These are phyloP conservation scores for Sycophila sp. DNA, from an alignment of 1,140 invertebrate genomes.

Conservation along the genomic window DNA sequence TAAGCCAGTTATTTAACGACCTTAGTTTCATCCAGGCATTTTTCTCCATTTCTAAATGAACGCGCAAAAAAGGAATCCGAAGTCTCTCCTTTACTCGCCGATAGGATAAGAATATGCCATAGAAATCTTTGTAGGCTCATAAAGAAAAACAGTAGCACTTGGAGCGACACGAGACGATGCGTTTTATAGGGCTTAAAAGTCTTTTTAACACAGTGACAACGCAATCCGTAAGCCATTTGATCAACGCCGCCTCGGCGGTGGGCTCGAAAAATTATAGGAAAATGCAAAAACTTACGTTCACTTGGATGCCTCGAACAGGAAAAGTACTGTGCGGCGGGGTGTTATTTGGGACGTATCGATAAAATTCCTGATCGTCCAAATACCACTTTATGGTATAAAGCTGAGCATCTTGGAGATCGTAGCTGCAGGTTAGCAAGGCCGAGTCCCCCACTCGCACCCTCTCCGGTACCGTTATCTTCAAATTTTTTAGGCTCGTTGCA, in stretches of 20 bases:
- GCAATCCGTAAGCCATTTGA: no score
- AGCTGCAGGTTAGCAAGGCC: constrained; percentile 79
- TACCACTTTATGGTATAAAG: constrained; percentile 90
- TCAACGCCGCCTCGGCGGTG: no score
- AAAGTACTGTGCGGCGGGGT: constrained; percentile 74
- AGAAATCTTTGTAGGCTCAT: no score
- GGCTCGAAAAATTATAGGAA: no score
- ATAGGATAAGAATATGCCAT: no score
- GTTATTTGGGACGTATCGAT: constrained; percentile 77
- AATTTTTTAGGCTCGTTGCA: constrained; percentile 73
- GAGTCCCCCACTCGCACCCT: constrained; percentile 78
- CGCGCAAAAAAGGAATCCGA: no score
- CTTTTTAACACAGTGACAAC: no score
- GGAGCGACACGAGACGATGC: neutral
- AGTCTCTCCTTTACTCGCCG: no score
- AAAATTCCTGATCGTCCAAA: constrained; percentile 82
- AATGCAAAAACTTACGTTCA: constrained; percentile 75
- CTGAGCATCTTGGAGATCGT: constrained; percentile 78
- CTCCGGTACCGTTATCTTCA: constrained; percentile 78
- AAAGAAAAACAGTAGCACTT: neutral
- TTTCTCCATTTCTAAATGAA: no score
- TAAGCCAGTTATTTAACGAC: constrained; percentile 9
- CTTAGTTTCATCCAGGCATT: no score
- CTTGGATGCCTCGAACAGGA: constrained; percentile 72
- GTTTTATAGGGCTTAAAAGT: no score